Evolutionary conservation across 2,888 invertebrate species (phyloP), one percentile per base, ranked within the genome.

Genomic region (Falcaria lacertinaria): DNA sequence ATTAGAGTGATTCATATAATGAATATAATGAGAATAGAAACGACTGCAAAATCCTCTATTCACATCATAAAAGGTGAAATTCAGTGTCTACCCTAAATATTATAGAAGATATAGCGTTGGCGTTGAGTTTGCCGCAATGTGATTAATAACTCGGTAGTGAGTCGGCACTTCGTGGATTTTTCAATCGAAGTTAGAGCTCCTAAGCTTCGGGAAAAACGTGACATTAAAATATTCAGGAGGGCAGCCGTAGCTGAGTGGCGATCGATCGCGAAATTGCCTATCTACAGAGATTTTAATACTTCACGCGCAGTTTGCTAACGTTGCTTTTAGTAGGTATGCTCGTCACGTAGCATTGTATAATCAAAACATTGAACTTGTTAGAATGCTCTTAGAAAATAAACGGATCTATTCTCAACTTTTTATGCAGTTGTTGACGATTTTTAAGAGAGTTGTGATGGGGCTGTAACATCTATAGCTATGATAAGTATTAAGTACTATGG

Each of bases 191-290:
- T 72, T 68, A 52, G 53, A 45, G 50, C 52, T 35, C 47, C 48
- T 56, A 52, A 56, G 55, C 56, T 44, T 52, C 44, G 40, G 51
- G 54, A 56, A 62, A 71, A 69, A 68, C 62, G 63, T 65, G 64
- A 64, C 65, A 63, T 64, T 76, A 65, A 74, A 74, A 72, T 76
- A 74, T 76, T 74, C 69, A 74, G 49, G 54, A 60, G 55, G 55
- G 53, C 56, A 46, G 50, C 48, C 54, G 53, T 55, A 46, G 50
- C 48, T 37, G 46, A 46, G 40, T 46, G 51, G 42, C 47, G 47
- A 61, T 63, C 54, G 58, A 69, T 57, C 55, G 48, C 48, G 44
- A 54, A 62, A 40, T 36, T 40, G 36, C 33, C 36, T 22, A 38
- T 16, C 34, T 25, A 34, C 16, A 19, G 19, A 32, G 38, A 41